A percentile compares a stretch with the other conserved stretches of the same genome.
These are phyloP conservation scores for Drosophila ezoana DNA, from an alignment of 2,888 invertebrate species.

Conservation along the genomic window DNA sequence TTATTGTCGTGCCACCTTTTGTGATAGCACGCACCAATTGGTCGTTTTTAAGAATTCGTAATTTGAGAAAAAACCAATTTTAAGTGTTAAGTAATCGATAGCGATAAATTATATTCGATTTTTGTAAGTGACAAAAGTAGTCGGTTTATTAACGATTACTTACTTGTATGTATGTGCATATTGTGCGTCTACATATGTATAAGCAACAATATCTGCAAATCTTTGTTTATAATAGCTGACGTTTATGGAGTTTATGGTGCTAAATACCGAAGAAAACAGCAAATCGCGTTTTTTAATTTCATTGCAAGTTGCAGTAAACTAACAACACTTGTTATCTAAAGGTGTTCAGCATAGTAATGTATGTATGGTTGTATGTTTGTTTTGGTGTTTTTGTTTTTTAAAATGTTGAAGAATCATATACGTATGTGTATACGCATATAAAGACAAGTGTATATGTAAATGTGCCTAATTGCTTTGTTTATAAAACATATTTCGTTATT, in stretches of 20 bases:
- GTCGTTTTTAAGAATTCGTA: background rate
- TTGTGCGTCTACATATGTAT: conserved; percentile 57
- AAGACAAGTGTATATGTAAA: conserved; percentile 25
- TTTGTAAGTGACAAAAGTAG: conserved; percentile 41
- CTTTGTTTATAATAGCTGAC: conserved; percentile 73
- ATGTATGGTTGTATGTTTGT: conserved; percentile 60
- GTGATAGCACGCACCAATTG: conserved; percentile 1
- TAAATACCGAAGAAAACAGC: conserved; percentile 45
- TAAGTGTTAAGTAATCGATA: conserved; percentile 19
- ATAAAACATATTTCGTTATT: conserved; percentile 43
- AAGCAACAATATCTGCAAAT: conserved; percentile 69
- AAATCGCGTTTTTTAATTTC: conserved; percentile 36
- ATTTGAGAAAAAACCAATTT: background rate
- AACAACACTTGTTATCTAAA: conserved; percentile 32
- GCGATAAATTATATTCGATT: conserved; percentile 45
- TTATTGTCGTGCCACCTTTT: background rate
- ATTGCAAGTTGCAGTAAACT: conserved; percentile 24
- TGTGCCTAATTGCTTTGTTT: conserved; percentile 59
- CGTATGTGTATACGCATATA: conserved; percentile 5
- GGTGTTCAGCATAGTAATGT: conserved; percentile 53
- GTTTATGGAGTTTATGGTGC: conserved; percentile 70
- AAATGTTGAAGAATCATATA: conserved; percentile 40
- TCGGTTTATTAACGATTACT: conserved; percentile 41
- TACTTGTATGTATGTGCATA: conserved; percentile 33
- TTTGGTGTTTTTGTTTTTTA: conserved; percentile 65